phyloP scores from a whole-genome alignment of 2,797 vertebrate species.

The Sebastes paucispinis region DNA sequence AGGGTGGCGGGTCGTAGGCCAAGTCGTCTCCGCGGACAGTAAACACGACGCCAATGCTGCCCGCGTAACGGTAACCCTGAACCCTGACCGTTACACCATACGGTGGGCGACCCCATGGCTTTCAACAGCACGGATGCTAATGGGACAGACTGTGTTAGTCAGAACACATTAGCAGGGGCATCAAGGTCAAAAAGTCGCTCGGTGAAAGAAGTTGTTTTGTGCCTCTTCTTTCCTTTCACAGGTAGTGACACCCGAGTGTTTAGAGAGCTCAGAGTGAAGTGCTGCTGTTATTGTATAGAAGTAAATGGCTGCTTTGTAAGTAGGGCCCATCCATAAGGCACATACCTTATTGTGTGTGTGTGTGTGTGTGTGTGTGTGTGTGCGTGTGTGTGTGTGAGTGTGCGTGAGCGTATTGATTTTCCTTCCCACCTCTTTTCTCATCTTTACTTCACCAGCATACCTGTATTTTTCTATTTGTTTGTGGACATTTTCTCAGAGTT shows the following conservation, averaged over 20 bases:
- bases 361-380: not conserved
- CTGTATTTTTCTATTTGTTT: conserved; percentile 76
- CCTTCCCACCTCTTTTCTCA: conserved; percentile 60
- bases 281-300: conserved; percentile 42
- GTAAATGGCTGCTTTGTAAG: conserved; percentile 63
- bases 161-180: conserved; percentile 64
- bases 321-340: conserved; percentile 39
- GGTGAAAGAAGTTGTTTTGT: conserved; percentile 47
- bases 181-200: conserved; percentile 52
- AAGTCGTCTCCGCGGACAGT: conserved; percentile 53
- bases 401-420: conserved; percentile 59
- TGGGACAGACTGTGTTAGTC: conserved; percentile 69
- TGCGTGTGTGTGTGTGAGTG: conserved; percentile 1
- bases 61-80: conserved; percentile 67
- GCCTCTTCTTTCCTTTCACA: conserved; percentile 29
- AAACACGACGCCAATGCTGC: conserved; percentile 57
- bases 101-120: conserved; percentile 37
- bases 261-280: conserved; percentile 45
- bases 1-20: conserved; percentile 42
- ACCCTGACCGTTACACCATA: conserved; percentile 55
- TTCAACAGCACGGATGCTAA: conserved; percentile 65
- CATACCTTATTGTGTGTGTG: conserved; percentile 21
- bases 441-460: conserved; percentile 60
- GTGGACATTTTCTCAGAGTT: conserved; percentile 69
- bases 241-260: conserved; percentile 33